Evolutionary conservation across 2,113 vertebrate species (phyloP), one percentile per base, ranked within the genome.

Genomic region (Ptilorrhoa leucosticta): DNA sequence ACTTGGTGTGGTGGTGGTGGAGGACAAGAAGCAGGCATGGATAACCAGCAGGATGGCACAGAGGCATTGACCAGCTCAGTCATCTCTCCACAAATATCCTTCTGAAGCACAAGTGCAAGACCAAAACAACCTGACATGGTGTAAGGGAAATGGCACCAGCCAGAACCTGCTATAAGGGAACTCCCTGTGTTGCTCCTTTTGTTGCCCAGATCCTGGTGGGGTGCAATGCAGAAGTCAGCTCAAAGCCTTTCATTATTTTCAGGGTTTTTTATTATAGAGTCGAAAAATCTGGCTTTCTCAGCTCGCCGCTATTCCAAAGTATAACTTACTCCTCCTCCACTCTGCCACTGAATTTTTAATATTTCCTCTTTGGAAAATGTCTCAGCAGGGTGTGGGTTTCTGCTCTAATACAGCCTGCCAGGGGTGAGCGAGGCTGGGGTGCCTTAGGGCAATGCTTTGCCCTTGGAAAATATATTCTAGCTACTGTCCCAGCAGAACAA

Each of bases 281-380:
- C 1, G 0, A 82, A 94, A 94, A 89, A 45, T 56, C 86, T 87
- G 83, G 51, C 80, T 94, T 95, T 88, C 56, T 72, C 57, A 87
- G 77, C 61, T 90, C 6, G 2, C 76, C 0, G 0, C 80, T 72
- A 13, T 92, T 95, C 96, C 90, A 87, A 93, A 93, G 39, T 48
- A 69, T 33, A 90, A 82, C 94, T 90, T 95, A 76, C 77, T 91
- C 71, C 87, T 83, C 35, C 39, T 81, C 45, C 50, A 57, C 83
- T 90, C 88, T 89, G 80, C 88, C 92, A 90, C 83, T 71, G 80
- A 90, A 88, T 82, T 93, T 96, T 92, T 94, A 96, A 84, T 92
- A 87, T 92, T 97, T 96, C 93, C 94, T 97, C 57, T 90, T 81
- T 87, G 93, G 93, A 96, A 97, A 96, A 92, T 76, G 69, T 37